A percentile compares a stretch with the other conserved stretches of the same genome.
These are phyloP conservation scores for Alectoris magna DNA, from an alignment of 2,797 vertebrate species.

Conservation along the genomic window DNA sequence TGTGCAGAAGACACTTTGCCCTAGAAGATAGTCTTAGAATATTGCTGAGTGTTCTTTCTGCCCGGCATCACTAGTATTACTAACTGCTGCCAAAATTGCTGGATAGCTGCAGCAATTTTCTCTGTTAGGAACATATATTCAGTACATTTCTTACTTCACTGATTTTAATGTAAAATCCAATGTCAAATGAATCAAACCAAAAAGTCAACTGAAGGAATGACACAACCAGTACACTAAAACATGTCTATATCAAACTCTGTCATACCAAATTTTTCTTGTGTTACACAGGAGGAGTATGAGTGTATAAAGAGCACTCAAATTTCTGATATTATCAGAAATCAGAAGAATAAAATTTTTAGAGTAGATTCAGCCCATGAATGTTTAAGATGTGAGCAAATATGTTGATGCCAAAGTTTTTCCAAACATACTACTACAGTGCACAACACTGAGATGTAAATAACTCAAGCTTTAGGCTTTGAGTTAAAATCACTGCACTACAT, in stretches of 20 bases:
- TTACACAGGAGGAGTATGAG: not conserved
- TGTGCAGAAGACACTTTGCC: not conserved
- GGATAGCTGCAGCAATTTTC: slow-evolving; percentile 2
- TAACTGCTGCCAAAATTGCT: not conserved
- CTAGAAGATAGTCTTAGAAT: not conserved
- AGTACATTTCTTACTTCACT: not conserved
- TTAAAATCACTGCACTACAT: not conserved
- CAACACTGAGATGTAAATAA: not conserved
- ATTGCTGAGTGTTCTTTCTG: not conserved
- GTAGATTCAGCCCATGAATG: slow-evolving; percentile 2
- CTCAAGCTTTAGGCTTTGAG: not conserved
- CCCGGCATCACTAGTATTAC: slow-evolving; percentile 4
- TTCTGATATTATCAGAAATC: not conserved
- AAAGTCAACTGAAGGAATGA: not conserved
- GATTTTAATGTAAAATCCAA: not conserved
- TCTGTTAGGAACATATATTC: not conserved
- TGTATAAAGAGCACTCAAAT: slow-evolving; percentile 10
- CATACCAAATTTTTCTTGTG: not conserved
- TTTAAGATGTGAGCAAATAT: slow-evolving; percentile 11
- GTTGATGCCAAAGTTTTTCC: slow-evolving; percentile 3
- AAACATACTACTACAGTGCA: not conserved
- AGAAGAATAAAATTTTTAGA: slow-evolving; percentile 15
- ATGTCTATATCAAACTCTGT: not conserved
- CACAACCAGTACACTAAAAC: not conserved
- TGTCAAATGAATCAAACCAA: not conserved